Base-by-base conservation (phyloP, 2,888 invertebrate genomes). In the Neria commutata region DNA sequence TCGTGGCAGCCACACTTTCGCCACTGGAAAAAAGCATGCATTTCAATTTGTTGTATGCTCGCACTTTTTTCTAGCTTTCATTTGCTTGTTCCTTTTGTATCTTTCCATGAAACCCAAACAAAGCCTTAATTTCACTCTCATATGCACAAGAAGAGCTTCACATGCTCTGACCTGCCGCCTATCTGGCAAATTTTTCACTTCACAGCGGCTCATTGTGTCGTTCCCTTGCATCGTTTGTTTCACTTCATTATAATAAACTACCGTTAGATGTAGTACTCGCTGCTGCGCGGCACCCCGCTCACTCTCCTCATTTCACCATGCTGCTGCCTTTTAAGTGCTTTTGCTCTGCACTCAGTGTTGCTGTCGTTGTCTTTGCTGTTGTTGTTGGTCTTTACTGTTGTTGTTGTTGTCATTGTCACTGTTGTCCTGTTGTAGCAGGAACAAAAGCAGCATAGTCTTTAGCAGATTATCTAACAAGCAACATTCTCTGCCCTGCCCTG, bases 201-300 rank as follows among this genome's bases (percentile, higher is more conserved):
- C 37, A 51, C 25, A 24, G 16, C 46, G 23, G 51, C 34, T 40
- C 45, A 60, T 55, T 48, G 45, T n/a, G n/a, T n/a, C n/a, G n/a
- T 61, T 45, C 57, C 56, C 24, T 47, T 49, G 3, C 33, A 19
- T 37, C 16, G 16, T 53, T 58, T 53, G 40, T 53, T 52, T 58
- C 65, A 71, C 67, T 74, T 72, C 69, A 73, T 74, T 70, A 73
- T 63, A 61, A 55, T 68, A 56, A 67, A 69, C 70, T 72, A 70
- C 72, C 58, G 65, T 67, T 71, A 70, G 68, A n/a, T n/a, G n/a
- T n/a, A n/a, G n/a, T n/a, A n/a, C n/a, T n/a, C n/a, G n/a, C n/a
- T n/a, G n/a, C n/a, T n/a, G n/a, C n/a, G n/a, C n/a, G n/a, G n/a
- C n/a, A n/a, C n/a, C n/a, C n/a, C n/a, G n/a, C n/a, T n/a, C n/a